phyloP scores from a whole-genome alignment of 1,140 invertebrate species.

The Panagrolaimus sp. region DNA sequence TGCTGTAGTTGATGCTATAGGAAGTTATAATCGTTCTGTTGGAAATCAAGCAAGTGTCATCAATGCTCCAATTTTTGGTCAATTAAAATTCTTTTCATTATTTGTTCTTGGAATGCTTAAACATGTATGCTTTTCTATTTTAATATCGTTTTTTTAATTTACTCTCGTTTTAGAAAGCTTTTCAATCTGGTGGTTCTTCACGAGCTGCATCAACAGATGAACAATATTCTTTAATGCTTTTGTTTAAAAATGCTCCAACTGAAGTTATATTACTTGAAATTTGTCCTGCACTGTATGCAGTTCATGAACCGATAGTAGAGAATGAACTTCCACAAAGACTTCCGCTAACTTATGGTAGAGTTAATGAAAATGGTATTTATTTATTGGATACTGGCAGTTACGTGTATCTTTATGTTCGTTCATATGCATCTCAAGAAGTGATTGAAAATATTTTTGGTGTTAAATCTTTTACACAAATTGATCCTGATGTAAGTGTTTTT shows the following conservation, averaged over 20 bases:
- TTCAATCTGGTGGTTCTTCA: constrained; percentile 25
- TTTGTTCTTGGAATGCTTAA: constrained; percentile 85
- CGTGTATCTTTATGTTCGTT: constrained; percentile 80
- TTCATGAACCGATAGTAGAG: constrained; percentile 65
- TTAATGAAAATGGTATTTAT: constrained; percentile 82
- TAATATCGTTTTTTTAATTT: constrained; percentile 15
- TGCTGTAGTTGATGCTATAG: constrained; percentile 81
- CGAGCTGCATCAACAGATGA: constrained; percentile 75
- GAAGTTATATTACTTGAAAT: constrained; percentile 73
- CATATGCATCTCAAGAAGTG: constrained; percentile 70
- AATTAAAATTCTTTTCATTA: constrained; percentile 78
- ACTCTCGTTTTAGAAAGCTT: constrained; percentile 36
- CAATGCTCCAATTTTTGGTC: constrained; percentile 60
- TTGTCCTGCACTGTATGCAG: constrained; percentile 86
- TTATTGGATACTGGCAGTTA: constrained; percentile 77
- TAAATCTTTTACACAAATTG: constrained; percentile 66
- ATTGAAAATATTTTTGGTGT: constrained; percentile 70
- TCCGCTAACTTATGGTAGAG: constrained; percentile 67
- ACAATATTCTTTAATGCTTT: constrained; percentile 82
- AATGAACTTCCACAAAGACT: constrained; percentile 59
- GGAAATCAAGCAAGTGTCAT: constrained; percentile 64
- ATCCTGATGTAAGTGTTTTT: constrained; percentile 65
- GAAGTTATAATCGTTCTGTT: constrained; percentile 67
- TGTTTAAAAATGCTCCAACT: constrained; percentile 82
- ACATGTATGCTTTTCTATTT: constrained; percentile 66